A percentile compares a stretch with the other conserved stretches of the same genome.
Evolutionary conservation across 1,140 invertebrate species (phyloP).

Genomic region (Caenorhabditis elegans): DNA sequence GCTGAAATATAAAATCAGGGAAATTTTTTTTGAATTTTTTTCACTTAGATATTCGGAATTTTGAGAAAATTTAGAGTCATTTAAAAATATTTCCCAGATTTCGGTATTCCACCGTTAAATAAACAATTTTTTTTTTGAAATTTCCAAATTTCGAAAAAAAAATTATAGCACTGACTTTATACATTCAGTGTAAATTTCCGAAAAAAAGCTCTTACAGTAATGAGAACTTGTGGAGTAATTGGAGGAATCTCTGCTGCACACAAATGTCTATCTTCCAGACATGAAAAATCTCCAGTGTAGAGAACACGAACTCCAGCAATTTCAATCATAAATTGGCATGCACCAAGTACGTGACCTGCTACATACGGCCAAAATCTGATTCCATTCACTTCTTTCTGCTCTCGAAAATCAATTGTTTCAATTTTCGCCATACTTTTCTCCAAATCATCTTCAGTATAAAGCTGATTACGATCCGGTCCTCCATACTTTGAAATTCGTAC

Average conservation of each 20-base stretch:
- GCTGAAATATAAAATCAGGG: too few relatives aligned
- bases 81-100: too few relatives aligned
- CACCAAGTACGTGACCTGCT: slow-evolving; percentile 95
- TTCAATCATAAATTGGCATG: slow-evolving; percentile 99
- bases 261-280: slow-evolving; percentile 96
- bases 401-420: slow-evolving; percentile 71
- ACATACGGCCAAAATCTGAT: slow-evolving; percentile 95
- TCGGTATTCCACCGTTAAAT: too few relatives aligned
- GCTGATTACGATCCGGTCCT: slow-evolving; percentile 65
- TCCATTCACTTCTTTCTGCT: slow-evolving; percentile 90
- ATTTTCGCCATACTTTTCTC: slow-evolving; percentile 98
- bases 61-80: too few relatives aligned
- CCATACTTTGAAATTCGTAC: slow-evolving; percentile 83
- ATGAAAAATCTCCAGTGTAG: slow-evolving; percentile 86
- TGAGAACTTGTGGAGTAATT: slow-evolving; percentile 91
- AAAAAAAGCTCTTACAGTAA: slow-evolving; percentile 68
- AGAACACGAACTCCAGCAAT: slow-evolving; percentile 74
- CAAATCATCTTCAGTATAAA: slow-evolving; percentile 94
- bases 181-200: too few relatives aligned
- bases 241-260: slow-evolving; percentile 98
- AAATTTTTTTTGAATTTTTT: too few relatives aligned
- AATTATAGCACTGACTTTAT: too few relatives aligned
- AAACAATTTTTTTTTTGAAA: too few relatives aligned
- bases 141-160: too few relatives aligned
- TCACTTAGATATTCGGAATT: too few relatives aligned